Evolutionary conservation across 2,113 vertebrate genomes (phyloP), one percentile per base, ranked within the genome.

Genomic region (Mormoops blainvillei): DNA sequence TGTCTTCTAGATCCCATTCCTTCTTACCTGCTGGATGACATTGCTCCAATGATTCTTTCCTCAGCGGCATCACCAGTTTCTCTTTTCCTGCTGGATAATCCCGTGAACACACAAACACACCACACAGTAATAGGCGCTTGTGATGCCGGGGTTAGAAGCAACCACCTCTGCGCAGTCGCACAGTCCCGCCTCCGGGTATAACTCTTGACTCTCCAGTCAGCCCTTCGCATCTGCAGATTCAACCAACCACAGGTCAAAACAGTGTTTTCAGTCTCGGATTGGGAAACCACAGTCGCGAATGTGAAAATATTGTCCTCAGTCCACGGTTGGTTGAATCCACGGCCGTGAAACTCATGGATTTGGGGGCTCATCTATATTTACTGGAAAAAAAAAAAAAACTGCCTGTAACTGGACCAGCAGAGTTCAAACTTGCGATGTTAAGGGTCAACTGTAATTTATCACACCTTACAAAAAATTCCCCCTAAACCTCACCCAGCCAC

Each of bases 131-230:
- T 1, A 28, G 52, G 11, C 52, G 8, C 15, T 22, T 3, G 14
- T 12, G 50, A 18, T 3, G 1, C 4, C 1, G 54, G 22, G 15
- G 52, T 58, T 15, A 3, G 4, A 10, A 28, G 41, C 41, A 16
- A 14, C 43, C 71, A 33, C 43, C 71, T 19, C 71, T 15, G 4
- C 73, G 15, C 31, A 33, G 45, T 50, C 28, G 18, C 73, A 33
- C 28, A 19, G 28, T 19, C 4, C 4, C 12, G 19, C 74, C 0
- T 20, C 4, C 10, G 5, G 45, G 74, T 9, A 0, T n/a, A 5
- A 77, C 28, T 20, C 5, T 7, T 26, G 73, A 20, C 18, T 77
- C 45, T 19, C 15, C 74, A 11, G 31, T 20, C 5, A 1, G 31
- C 74, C 45, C 31, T 77, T 15, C 18, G 4, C 74, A n/a, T 48